Conservation (phyloP, 2,797 vertebrate genomes). For the Sandelia bainsii region DNA sequence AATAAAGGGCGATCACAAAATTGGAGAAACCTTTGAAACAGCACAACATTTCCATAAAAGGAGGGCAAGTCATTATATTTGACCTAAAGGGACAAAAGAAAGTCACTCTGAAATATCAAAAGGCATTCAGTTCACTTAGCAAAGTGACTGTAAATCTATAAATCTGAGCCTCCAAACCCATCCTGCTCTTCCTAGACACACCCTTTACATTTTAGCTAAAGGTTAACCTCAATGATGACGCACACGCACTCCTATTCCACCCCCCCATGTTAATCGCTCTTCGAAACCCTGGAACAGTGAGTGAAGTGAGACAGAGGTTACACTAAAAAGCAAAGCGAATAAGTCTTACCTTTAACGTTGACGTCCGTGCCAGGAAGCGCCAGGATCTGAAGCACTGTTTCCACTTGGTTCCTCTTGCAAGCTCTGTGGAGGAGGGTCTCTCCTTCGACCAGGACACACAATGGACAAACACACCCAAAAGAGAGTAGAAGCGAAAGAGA, state of each 20-base stretch:
- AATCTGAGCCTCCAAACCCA: conserved; percentile 58
- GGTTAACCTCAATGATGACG: conserved; percentile 79
- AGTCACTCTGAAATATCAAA: conserved; percentile 68
- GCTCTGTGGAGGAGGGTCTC: conserved; percentile 94
- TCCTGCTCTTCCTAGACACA: conserved; percentile 73
- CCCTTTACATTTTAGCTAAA: conserved; percentile 81
- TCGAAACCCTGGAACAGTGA: conserved; percentile 53
- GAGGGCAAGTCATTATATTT: conserved; percentile 65
- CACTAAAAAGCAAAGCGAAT: conserved; percentile 40
- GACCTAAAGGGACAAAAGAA: conserved; percentile 63
- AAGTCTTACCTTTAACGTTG: conserved; percentile 94
- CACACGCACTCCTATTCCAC: conserved; percentile 37
- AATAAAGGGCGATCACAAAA: conserved; percentile 55
- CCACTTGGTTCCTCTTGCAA: conserved; percentile 95
- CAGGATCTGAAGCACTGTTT: conserved; percentile 90
- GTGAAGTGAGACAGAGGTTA: conserved; percentile 46
- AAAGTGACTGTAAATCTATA: conserved; percentile 61
- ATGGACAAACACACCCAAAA: conserved; percentile 73
- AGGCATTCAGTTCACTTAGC: conserved; percentile 49
- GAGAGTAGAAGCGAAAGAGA: conserved; percentile 75
- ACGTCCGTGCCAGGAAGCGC: conserved; percentile 89
- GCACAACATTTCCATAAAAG: conserved; percentile 63
- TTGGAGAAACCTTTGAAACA: conserved; percentile 59
- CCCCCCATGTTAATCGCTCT: conserved; percentile 57
- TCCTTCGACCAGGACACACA: conserved; percentile 89